Evolutionary conservation across 2,888 invertebrate genomes (phyloP).

Genomic region (Microctonus hyperodae): DNA sequence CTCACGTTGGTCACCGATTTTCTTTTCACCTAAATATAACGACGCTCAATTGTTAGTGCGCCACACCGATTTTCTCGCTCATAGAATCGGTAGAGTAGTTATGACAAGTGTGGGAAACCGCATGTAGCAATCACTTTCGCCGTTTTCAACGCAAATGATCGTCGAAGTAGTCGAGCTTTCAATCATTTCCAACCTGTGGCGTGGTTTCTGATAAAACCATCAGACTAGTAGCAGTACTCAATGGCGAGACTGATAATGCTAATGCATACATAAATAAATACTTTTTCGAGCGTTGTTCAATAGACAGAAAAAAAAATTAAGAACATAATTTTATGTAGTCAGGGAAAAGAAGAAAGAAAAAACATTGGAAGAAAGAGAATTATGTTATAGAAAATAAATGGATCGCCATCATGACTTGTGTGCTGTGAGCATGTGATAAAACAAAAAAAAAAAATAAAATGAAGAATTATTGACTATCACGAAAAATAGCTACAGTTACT

Average conservation of each 20-base stretch:
- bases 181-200: conserved; percentile 31
- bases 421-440: neutral
- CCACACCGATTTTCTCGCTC: neutral
- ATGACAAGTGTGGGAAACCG: conserved; percentile 28
- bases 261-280: neutral
- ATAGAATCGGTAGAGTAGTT: conserved; percentile 12
- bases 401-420: neutral
- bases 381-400: neutral
- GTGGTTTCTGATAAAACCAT: neutral
- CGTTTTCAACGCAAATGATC: conserved; percentile 20
- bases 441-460: neutral
- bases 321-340: no score
- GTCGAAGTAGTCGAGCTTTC: conserved; percentile 16
- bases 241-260: neutral
- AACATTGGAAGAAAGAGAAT: neutral
- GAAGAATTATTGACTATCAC: neutral
- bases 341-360: neutral
- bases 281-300: neutral
- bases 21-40: neutral
- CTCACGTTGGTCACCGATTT: neutral
- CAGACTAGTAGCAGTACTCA: neutral
- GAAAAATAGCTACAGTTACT: conserved; percentile 8
- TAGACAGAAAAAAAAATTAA: neutral
- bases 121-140: conserved; percentile 28
- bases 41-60: neutral